A percentile compares a stretch with the other conserved stretches of the same genome.
These are phyloP conservation scores for Notospermus geniculatus DNA, from an alignment of 1,140 invertebrate species.

Conservation along the genomic window DNA sequence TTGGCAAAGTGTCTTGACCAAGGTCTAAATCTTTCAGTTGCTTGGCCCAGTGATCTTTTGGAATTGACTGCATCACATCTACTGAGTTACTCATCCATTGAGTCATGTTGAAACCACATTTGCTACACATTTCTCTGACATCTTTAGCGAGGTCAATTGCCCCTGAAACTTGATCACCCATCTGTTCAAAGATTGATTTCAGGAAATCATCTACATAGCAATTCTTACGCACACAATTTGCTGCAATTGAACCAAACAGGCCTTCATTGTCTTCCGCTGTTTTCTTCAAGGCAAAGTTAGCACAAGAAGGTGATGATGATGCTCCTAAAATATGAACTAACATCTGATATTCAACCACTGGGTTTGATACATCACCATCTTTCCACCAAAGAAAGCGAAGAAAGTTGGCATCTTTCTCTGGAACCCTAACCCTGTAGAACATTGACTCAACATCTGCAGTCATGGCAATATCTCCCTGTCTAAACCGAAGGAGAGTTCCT, in stretches of 20 bases:
- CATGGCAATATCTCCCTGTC: no score
- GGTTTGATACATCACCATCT: conserved; percentile 15
- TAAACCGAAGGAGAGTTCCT: no score
- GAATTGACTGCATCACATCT: conserved; percentile 16
- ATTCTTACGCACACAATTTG: conserved; percentile 15
- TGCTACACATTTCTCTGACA: neutral
- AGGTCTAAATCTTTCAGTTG: neutral
- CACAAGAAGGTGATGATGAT: conserved; percentile 24
- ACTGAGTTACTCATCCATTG: conserved; percentile 15
- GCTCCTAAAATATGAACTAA: conserved; percentile 27
- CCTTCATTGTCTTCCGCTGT: conserved; percentile 15
- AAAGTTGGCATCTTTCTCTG: conserved; percentile 15
- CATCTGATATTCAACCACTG: conserved; percentile 12
- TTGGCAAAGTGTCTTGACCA: no score
- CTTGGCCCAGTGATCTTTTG: conserved; percentile 10
- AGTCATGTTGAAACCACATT: conserved; percentile 15
- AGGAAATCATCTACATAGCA: conserved; percentile 27
- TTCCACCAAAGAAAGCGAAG: conserved; percentile 23
- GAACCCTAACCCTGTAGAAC: no score
- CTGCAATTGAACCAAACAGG: neutral
- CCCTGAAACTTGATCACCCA: neutral
- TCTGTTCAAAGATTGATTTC: no score
- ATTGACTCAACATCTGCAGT: conserved; percentile 21
- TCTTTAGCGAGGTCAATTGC: conserved; percentile 14
- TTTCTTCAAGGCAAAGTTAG: conserved; percentile 20